Evolutionary conservation across 2,888 invertebrate genomes (phyloP), one percentile per base, ranked within the genome.

Genomic region (Lasioglossum zephyrum): DNA sequence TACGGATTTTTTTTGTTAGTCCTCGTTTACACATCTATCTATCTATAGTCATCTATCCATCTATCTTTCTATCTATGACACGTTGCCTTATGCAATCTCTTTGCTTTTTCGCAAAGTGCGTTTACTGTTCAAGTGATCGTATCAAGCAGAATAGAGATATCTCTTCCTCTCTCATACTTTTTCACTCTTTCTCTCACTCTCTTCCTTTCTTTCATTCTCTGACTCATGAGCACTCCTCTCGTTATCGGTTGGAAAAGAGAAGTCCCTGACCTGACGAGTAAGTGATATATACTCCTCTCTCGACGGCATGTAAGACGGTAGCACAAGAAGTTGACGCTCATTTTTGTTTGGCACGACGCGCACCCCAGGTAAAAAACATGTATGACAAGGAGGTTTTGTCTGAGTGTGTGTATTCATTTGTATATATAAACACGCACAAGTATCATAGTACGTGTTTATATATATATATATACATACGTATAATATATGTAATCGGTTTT

Each of bases 311-410:
- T 90, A 90, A 92, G 91, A 93, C 93, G 93, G 92, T 92, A 93
- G 95, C 96, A 96, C 96, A 96, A 97, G 97, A 97, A 97, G 97
- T 97, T 97, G 97, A 97, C 97, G 97, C 97, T 97, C 97, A 97
- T 97, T 97, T 97, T 97, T 97, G 97, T 97, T 96, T 96, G 96
- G 97, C 97, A 94, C 94, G 94, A 91, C 95, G 95, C 93, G 93
- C 87, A 90, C 88, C 91, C 90, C 88, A 86, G 80, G 82, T 77
- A 69, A 49, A 53, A 73, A 79, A 81, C 85, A 89, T 87, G 89
- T 88, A 88, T 91, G 84, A 86, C 83, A 89, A 85, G 75, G 79
- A 75, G 53, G 69, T 22, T 79, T 70, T 89, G 82, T 86, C 82
- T 82, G 84, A 86, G 57, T 87, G 83, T 89, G 80, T 86, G 84